Percentiles rank a stretch among this genome's conserved stretches.
Conservation (phyloP, 64 coral and sea anemone genomes). For the Orbicella faveolata region DNA sequence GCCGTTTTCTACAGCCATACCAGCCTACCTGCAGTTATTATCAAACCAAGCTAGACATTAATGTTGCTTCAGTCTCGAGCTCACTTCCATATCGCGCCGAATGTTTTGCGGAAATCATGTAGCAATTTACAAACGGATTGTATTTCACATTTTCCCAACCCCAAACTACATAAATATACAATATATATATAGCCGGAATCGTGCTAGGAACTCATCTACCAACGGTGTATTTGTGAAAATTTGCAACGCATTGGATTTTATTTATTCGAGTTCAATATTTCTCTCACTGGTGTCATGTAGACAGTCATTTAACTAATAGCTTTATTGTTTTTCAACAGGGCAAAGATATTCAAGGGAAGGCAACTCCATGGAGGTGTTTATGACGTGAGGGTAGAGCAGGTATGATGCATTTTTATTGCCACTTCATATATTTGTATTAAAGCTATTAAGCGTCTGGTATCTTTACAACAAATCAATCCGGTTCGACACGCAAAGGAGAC, state of each 20-base stretch:
- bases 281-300: not conserved
- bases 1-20: not conserved
- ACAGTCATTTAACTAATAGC: conserved; percentile 17
- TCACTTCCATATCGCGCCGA: too few relatives aligned
- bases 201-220: not conserved
- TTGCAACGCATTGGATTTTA: not conserved
- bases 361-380: conserved; percentile 77
- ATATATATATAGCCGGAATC: not conserved
- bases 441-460: not conserved
- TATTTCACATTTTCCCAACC: too few relatives aligned
- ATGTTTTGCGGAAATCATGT: too few relatives aligned
- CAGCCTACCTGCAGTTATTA: not conserved
- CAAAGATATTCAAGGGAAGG: conserved; percentile 73
- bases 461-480: not conserved
- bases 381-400: conserved; percentile 88
- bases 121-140: too few relatives aligned
- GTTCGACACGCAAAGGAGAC: not conserved
- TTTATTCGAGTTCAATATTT: not conserved
- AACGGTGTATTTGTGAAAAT: not conserved
- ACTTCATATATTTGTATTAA: not conserved
- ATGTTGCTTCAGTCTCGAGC: too few relatives aligned
- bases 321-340: conserved; percentile 60
- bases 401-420: conserved; percentile 1
- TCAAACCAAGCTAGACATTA: not conserved
- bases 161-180: not conserved